Percentiles rank a stretch among this genome's conserved stretches.
Conservation (phyloP, 2,888 invertebrate genomes). For the Orthosia cruda region DNA sequence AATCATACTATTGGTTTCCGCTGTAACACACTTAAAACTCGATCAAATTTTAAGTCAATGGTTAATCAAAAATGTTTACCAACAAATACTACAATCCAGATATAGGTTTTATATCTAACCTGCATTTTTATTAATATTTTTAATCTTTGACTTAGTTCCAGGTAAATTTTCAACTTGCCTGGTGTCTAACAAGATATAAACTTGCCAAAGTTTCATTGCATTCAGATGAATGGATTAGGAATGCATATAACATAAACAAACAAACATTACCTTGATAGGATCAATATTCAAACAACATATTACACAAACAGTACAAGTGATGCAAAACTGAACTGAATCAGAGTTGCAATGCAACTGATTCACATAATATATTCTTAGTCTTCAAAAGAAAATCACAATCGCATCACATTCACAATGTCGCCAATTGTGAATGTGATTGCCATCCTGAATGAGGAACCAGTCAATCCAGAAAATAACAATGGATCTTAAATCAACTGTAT, state of each 20-base stretch:
- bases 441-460: constrained; percentile 21
- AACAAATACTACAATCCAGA: background rate
- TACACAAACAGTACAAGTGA: background rate
- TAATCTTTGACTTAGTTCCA: no score
- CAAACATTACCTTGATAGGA: background rate
- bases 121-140: background rate
- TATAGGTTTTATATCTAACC: background rate
- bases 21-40: background rate
- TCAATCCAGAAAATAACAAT: constrained; percentile 18
- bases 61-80: background rate
- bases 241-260: background rate
- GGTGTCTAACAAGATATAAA: no score
- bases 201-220: no score
- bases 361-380: background rate
- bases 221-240: background rate
- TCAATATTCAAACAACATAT: background rate
- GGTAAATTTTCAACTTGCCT: no score
- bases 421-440: constrained; percentile 21
- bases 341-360: constrained; percentile 12
- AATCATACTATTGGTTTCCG: background rate
- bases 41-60: background rate
- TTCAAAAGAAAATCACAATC: constrained; percentile 19
- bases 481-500: constrained; percentile 1
- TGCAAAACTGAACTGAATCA: constrained; percentile 9
- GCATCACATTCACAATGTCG: constrained; percentile 1